Conservation (phyloP, 2,888 invertebrate genomes). For the Acleris holmiana region DNA sequence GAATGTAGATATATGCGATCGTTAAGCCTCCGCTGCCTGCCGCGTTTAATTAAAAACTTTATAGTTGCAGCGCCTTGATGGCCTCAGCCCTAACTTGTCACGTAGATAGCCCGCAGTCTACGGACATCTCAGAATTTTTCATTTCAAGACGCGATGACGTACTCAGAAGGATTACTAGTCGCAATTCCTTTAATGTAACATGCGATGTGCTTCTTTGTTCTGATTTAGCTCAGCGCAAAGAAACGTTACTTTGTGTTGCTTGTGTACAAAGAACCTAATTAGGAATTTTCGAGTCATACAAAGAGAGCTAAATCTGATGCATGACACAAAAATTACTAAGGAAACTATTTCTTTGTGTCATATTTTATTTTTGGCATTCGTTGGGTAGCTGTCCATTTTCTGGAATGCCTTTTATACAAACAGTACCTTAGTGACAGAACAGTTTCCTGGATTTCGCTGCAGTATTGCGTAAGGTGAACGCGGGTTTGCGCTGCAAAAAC, state of each 20-base stretch:
- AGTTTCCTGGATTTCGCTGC: conserved; percentile 24
- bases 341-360: not conserved
- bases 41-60: conserved; percentile 79
- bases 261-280: conserved; percentile 6
- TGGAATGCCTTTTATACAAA: not conserved
- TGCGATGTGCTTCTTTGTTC: conserved; percentile 19
- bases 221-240: conserved; percentile 6
- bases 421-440: conserved; percentile 11
- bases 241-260: conserved; percentile 23
- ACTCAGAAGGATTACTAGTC: conserved; percentile 6
- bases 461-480: conserved; percentile 21
- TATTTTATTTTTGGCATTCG: no score
- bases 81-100: conserved; percentile 48
- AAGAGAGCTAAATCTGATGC: not conserved
- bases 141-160: conserved; percentile 16
- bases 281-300: conserved; percentile 3
- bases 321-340: no score
- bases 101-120: conserved; percentile 45
- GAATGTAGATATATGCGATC: conserved; percentile 77
- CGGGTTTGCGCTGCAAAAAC: conserved; percentile 29
- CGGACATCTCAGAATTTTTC: conserved; percentile 28
- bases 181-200: conserved; percentile 18
- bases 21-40: conserved; percentile 64
- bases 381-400: no score
- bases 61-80: conserved; percentile 64